A percentile compares a stretch with the other conserved stretches of the same genome.
Conservation (phyloP, 2,888 invertebrate genomes). For the Apotomis betuletana region DNA sequence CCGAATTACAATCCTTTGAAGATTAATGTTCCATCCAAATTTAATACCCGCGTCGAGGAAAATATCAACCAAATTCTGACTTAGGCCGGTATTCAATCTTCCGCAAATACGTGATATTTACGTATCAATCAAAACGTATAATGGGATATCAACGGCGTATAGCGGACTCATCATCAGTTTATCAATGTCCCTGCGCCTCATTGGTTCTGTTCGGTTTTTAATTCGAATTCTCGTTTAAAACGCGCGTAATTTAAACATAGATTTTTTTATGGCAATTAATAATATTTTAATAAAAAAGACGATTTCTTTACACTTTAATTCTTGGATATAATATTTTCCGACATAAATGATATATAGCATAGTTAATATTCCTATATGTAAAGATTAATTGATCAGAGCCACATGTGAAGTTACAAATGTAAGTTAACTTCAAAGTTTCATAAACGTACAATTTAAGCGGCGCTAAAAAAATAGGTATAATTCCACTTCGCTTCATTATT, state of each 20-base stretch:
- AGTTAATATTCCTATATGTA: too few species aligned
- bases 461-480: constrained; percentile 15
- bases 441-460: not conserved
- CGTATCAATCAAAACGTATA: constrained; percentile 40
- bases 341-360: too few species aligned
- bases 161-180: constrained; percentile 32
- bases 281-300: too few species aligned
- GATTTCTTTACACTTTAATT: too few species aligned
- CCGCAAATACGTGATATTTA: constrained; percentile 44
- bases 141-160: constrained; percentile 32
- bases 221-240: too few species aligned
- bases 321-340: too few species aligned
- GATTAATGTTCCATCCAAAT: constrained; percentile 58
- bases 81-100: constrained; percentile 45
- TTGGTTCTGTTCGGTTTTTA: not conserved
- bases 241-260: too few species aligned
- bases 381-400: not conserved
- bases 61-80: constrained; percentile 46
- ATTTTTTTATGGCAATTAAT: not conserved
- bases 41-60: constrained; percentile 49
- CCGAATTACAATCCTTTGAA: constrained; percentile 60
- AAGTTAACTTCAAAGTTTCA: constrained; percentile 17
- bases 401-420: not conserved
- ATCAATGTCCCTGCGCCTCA: constrained; percentile 14
- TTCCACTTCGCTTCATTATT: constrained; percentile 21